Evolutionary conservation across 2,888 invertebrate species (phyloP).

Genomic region (Sinentomon sp.): DNA sequence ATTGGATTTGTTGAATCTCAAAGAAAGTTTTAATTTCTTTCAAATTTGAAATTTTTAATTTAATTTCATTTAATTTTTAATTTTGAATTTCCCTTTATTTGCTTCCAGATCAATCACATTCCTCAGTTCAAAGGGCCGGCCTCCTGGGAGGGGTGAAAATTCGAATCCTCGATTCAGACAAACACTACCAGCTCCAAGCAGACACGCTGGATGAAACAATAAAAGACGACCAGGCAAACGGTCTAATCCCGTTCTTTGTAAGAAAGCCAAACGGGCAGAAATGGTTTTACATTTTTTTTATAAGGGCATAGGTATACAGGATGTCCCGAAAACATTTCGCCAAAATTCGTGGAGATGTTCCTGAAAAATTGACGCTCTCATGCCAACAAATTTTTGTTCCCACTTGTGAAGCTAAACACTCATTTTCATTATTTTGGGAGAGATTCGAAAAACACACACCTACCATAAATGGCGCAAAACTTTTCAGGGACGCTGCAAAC

Average conservation of each 20-base stretch:
- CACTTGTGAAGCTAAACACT: too few relatives aligned
- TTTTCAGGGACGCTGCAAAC: too few relatives aligned
- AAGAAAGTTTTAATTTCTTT: not conserved
- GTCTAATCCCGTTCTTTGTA: conserved; percentile 87
- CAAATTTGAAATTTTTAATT: not conserved
- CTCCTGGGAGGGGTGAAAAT: conserved; percentile 61
- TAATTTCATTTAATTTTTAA: not conserved
- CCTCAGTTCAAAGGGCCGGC: conserved; percentile 76
- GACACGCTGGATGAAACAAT: conserved; percentile 47
- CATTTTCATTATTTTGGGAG: too few relatives aligned
- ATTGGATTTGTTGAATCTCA: not conserved
- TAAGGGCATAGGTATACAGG: too few relatives aligned
- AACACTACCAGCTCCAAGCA: conserved; percentile 40
- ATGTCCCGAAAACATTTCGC: too few relatives aligned
- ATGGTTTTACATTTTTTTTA: too few relatives aligned
- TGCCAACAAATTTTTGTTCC: too few relatives aligned
- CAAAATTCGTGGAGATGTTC: too few relatives aligned
- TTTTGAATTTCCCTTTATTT: not conserved
- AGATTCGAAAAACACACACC: too few relatives aligned
- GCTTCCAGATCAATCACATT: conserved; percentile 53
- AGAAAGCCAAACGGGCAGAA: too few relatives aligned
- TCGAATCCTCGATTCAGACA: conserved; percentile 40
- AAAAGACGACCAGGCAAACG: conserved; percentile 53
- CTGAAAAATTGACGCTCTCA: too few relatives aligned
- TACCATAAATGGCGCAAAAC: too few relatives aligned